Base-by-base conservation (phyloP, 2,113 vertebrate genomes). In the Suncus etruscus region DNA sequence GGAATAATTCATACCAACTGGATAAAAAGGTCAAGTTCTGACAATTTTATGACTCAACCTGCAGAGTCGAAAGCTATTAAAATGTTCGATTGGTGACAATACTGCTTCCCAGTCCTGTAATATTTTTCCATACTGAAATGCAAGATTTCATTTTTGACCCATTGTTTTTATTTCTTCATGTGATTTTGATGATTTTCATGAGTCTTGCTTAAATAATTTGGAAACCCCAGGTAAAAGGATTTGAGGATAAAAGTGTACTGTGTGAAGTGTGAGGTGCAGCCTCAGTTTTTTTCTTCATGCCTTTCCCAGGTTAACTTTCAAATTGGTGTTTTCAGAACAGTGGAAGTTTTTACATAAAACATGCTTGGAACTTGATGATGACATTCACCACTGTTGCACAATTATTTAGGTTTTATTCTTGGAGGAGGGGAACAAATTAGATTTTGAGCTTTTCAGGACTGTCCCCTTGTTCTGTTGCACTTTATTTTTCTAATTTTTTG, bases 401-500 rank as follows among this genome's bases (percentile, higher is more conserved):
- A 4, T 68, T 80, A 69, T 74, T 1, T 58, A 58, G 32, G 4
- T n/a, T 75, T 63, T 51, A 22, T 11, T 12, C 9, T 90, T 87
- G 89, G 27, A 50, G 58, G 74, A 78, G 31, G 68, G 14, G 0
- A 74, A 27, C 24, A 32, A 32, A 45, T 84, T 84, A n/a, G 18
- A 39, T 32, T 91, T 92, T 82, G 14, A 91, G 18, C 79, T 63
- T 81, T 83, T 84, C 32, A 74, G 9, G 8, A n/a, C 22, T 65
- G 31, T 78, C 78, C 81, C 8, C 24, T 78, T 61, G 58, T 61
- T 61, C 18, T 4, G 58, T 61, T 61, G 58, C 18, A 47, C 74
- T 94, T 79, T 39, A 68, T 50, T 61, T 84, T 47, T 12, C 69
- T 66, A 91, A 86, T 66, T 88, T 88, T 66, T 45, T 65, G 25